A percentile compares a stretch with the other conserved stretches of the same genome.
Evolutionary conservation across 2,113 vertebrate genomes (phyloP).

Genomic region (Etheostoma cragini): DNA sequence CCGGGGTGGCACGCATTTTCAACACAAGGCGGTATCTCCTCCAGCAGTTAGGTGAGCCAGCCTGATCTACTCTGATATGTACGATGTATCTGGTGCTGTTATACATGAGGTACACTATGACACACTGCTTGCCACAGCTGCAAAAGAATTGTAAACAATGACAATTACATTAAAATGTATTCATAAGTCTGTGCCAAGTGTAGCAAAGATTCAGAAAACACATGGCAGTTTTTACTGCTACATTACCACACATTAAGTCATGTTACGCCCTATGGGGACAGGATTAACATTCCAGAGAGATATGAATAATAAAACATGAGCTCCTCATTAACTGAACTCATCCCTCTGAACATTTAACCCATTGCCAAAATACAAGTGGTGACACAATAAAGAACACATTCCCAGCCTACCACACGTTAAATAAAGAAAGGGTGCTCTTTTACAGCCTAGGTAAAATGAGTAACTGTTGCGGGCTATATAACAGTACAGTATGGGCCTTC

Average conservation of each 20-base stretch:
- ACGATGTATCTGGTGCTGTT: background rate
- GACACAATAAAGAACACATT: constrained; percentile 32
- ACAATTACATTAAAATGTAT: constrained; percentile 21
- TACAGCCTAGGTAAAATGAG: background rate
- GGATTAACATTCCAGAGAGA: constrained; percentile 45
- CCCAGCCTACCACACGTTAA: constrained; percentile 4
- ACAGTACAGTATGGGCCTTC: background rate
- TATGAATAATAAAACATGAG: constrained; percentile 35
- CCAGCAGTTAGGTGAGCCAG: constrained; percentile 90
- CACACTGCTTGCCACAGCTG: background rate
- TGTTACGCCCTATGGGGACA: background rate
- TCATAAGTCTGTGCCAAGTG: constrained; percentile 7
- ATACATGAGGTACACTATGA: background rate
- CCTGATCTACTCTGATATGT: background rate
- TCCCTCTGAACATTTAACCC: constrained; percentile 14
- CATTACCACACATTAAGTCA: constrained; percentile 11
- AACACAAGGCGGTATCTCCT: constrained; percentile 96
- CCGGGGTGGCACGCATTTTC: constrained; percentile 97
- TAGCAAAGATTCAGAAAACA: background rate
- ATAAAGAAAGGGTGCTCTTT: background rate
- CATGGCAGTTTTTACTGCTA: background rate
- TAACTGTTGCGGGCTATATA: background rate
- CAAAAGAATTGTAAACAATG: background rate
- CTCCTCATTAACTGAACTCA: constrained; percentile 40
- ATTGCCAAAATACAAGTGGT: constrained; percentile 39